Evolutionary conservation across 2,113 vertebrate genomes (phyloP).

Genomic region (Onychorhynchus coronatus): DNA sequence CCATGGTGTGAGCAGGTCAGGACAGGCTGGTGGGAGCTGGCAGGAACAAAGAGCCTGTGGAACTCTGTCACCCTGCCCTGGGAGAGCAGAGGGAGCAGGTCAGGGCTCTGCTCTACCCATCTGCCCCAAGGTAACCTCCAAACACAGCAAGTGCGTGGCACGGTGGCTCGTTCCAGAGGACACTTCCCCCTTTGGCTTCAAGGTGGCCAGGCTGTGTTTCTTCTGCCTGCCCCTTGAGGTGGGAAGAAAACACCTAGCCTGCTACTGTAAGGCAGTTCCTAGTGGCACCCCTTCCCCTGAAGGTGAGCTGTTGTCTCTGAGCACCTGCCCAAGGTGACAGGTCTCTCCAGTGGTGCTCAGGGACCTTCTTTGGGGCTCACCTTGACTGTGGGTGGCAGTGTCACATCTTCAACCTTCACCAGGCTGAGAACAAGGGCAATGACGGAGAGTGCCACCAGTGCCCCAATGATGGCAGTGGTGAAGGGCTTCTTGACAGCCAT

Average conservation of each 20-base stretch:
- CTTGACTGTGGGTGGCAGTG: constrained; percentile 19
- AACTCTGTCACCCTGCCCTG: not conserved
- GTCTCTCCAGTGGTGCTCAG: not conserved
- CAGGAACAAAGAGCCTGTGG: not conserved
- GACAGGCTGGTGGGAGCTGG: not conserved
- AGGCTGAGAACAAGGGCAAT: constrained; percentile 56
- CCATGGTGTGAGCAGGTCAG: fast-evolving
- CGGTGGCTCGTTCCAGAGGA: not conserved
- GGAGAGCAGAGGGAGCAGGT: not conserved
- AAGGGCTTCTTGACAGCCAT: not conserved
- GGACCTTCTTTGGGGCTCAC: constrained; percentile 13
- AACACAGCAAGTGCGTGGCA: fast-evolving
- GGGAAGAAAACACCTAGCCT: not conserved
- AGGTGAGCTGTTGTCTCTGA: not conserved
- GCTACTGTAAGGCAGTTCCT: not conserved
- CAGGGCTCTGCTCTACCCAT: not conserved
- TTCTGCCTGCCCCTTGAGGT: not conserved
- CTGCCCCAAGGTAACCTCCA: not conserved
- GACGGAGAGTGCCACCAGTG: not conserved
- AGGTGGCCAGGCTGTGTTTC: not conserved
- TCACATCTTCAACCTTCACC: constrained; percentile 28
- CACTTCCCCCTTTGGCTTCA: not conserved
- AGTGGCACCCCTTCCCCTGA: fast-evolving
- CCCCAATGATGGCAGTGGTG: fast-evolving
- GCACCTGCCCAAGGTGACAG: not conserved